These are phyloP conservation scores for Cabera pusaria DNA, from an alignment of 2,888 invertebrate genomes.

Conservation along the genomic window DNA sequence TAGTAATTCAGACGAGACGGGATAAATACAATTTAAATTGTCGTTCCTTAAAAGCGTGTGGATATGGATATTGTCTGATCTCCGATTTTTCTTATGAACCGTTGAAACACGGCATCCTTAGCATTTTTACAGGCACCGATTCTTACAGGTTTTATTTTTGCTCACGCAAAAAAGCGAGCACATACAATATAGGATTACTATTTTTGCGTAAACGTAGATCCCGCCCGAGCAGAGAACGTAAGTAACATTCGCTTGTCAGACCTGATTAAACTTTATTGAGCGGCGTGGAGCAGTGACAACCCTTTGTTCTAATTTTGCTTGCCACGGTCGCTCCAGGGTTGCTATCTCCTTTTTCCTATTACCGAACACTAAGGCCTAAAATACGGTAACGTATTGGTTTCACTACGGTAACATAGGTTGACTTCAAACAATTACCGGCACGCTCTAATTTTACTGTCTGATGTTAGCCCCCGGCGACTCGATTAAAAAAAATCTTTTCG, in stretches of 20 bases:
- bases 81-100: too few species aligned
- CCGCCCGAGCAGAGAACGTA: conserved; percentile 36
- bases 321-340: conserved; percentile 38
- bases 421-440: conserved; percentile 59
- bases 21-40: too few species aligned
- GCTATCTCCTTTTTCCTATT: conserved; percentile 24
- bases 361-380: conserved; percentile 22
- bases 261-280: conserved; percentile 69
- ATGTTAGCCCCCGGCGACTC: conserved; percentile 44
- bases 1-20: too few species aligned
- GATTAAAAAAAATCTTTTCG: conserved; percentile 49
- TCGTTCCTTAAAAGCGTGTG: too few species aligned
- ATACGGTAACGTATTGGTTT: conserved; percentile 5
- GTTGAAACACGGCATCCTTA: too few species aligned
- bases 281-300: conserved; percentile 60
- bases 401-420: conserved; percentile 38
- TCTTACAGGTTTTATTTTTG: too few species aligned
- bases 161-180: too few species aligned
- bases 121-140: too few species aligned
- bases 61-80: too few species aligned
- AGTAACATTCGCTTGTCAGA: conserved; percentile 51
- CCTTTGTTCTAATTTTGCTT: conserved; percentile 67
- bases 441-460: conserved; percentile 66
- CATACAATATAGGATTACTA: too few species aligned
- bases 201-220: too few species aligned